phyloP scores from a whole-genome alignment of 2,888 invertebrate genomes.

The Fragum whitleyi region DNA sequence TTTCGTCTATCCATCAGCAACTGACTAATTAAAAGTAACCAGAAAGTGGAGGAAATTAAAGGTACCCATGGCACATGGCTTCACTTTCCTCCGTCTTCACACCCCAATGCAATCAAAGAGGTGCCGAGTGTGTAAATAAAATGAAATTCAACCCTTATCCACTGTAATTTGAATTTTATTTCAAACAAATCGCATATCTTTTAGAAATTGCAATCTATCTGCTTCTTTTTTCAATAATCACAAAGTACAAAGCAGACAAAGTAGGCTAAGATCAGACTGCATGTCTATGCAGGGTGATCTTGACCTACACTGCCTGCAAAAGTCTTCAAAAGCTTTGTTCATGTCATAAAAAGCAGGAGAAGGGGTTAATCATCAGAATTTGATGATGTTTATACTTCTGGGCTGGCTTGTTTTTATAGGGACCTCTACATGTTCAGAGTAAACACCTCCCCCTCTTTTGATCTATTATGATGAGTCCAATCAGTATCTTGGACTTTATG shows the following conservation, averaged over 20 bases:
- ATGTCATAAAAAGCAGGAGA: too few species aligned
- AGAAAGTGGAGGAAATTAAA: slow-evolving; percentile 11
- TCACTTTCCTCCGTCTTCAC: neutral
- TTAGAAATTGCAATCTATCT: too few species aligned
- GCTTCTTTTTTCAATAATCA: too few species aligned
- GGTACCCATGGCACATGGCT: slow-evolving; percentile 3
- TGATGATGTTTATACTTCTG: slow-evolving; percentile 17
- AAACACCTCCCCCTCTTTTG: slow-evolving; percentile 8
- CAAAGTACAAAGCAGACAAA: too few species aligned
- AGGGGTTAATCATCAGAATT: slow-evolving; percentile 10
- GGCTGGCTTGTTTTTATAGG: slow-evolving; percentile 13
- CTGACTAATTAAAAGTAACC: neutral
- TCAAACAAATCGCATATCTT: too few species aligned
- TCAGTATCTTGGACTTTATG: neutral
- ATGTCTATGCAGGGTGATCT: too few species aligned
- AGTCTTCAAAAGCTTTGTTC: too few species aligned
- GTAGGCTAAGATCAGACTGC: too few species aligned
- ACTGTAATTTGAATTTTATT: too few species aligned
- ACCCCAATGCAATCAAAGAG: slow-evolving; percentile 21
- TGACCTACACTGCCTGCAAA: too few species aligned
- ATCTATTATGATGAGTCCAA: slow-evolving; percentile 18
- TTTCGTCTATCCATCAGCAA: neutral
- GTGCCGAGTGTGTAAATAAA: slow-evolving; percentile 15
- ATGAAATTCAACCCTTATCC: neutral
- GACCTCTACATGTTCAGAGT: slow-evolving; percentile 14